Evolutionary conservation across 2,113 vertebrate genomes (phyloP).

Genomic region (Anhinga rufa): DNA sequence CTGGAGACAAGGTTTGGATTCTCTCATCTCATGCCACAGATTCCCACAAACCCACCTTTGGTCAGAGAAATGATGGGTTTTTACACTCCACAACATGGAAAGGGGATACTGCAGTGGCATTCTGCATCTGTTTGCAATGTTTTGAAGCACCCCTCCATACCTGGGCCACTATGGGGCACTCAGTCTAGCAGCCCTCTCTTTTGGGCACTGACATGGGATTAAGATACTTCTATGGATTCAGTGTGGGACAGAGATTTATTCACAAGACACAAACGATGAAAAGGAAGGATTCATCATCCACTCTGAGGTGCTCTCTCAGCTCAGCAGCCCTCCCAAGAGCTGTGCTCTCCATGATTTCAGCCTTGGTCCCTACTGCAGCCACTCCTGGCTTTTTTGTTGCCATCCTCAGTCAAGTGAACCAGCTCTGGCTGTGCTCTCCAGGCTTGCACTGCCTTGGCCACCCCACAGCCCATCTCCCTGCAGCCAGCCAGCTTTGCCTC

Average conservation of each 20-base stretch:
- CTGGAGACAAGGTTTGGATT: not conserved
- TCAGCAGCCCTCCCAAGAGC: not conserved
- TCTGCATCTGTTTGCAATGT: not conserved
- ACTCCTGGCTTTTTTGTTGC: not conserved
- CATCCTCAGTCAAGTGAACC: not conserved
- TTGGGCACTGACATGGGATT: fast-evolving
- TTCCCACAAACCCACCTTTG: not conserved
- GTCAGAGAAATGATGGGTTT: not conserved
- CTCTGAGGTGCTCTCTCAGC: not conserved
- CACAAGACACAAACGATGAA: not conserved
- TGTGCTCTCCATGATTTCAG: not conserved
- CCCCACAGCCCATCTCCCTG: not conserved
- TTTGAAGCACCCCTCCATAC: not conserved
- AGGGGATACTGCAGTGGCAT: not conserved
- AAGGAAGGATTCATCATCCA: not conserved
- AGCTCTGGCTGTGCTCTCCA: not conserved
- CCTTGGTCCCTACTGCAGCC: not conserved
- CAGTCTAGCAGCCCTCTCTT: no score
- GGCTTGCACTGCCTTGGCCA: not conserved
- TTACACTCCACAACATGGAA: not conserved
- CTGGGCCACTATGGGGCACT: no score
- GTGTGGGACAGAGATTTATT: not conserved
- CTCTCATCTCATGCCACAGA: not conserved
- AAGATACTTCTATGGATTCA: not conserved
- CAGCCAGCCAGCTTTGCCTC: not conserved